phyloP scores from a whole-genome alignment of 2,888 invertebrate genomes.

The Slavum lentiscoides region DNA sequence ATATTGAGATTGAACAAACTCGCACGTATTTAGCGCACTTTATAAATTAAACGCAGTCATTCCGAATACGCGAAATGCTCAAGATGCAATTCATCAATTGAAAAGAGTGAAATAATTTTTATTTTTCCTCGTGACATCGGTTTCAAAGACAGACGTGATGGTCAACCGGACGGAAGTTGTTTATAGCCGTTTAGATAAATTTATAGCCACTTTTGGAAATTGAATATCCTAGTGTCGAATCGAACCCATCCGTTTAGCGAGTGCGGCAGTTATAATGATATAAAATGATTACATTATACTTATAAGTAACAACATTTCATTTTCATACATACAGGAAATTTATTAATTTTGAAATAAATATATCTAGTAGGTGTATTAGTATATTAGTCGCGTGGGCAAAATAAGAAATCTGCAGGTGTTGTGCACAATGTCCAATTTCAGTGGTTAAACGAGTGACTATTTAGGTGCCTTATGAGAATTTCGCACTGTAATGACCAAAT shows the following conservation, averaged over 20 bases:
- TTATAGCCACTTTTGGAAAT: constrained; percentile 36
- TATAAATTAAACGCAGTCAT: constrained; percentile 13
- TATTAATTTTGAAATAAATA: no score
- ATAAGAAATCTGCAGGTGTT: no score
- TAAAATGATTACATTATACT: no score
- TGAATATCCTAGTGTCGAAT: background rate
- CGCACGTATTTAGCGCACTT: background rate
- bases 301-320: no score
- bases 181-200: constrained; percentile 27
- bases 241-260: background rate
- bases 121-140: background rate
- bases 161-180: constrained; percentile 42
- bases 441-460: no score
- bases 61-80: background rate
- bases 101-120: constrained; percentile 15
- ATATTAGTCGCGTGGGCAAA: no score
- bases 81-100: constrained; percentile 14
- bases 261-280: no score
- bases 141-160: constrained; percentile 4
- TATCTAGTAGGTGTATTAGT: no score
- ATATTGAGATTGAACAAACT: background rate
- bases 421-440: no score
- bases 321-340: no score
- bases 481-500: no score
- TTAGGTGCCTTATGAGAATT: no score